Percentiles rank a stretch among this genome's conserved stretches.
Conservation (phyloP, 2,113 vertebrate genomes). For the Montifringilla adamsi region DNA sequence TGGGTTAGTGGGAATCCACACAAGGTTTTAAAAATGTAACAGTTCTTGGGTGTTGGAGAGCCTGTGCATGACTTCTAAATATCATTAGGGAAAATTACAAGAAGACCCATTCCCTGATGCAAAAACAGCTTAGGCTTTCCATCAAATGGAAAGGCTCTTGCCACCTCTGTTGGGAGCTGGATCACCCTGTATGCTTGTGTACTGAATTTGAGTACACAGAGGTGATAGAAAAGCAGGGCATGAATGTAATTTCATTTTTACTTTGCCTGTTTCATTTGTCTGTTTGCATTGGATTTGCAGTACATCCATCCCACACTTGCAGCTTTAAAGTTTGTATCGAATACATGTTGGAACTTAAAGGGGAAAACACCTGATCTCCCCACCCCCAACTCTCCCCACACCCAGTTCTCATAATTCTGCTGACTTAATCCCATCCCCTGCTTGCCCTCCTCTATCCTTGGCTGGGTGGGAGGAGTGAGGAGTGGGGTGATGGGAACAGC, state of each 20-base stretch:
- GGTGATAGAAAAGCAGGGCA: rapidly evolving
- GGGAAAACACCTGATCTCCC: rapidly evolving
- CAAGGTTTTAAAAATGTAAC: background rate
- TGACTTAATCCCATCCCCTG: background rate
- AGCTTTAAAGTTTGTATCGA: background rate
- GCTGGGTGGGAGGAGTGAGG: background rate
- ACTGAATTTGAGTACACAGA: background rate
- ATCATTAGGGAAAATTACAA: background rate
- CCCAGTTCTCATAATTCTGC: background rate
- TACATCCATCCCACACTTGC: rapidly evolving
- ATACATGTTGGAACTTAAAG: background rate
- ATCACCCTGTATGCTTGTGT: background rate
- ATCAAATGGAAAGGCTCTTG: background rate
- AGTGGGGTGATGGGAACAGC: background rate
- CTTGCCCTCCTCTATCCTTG: background rate
- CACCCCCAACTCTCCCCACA: background rate
- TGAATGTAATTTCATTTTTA: background rate
- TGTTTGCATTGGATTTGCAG: background rate
- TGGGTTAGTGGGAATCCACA: rapidly evolving
- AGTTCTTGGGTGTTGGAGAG: background rate
- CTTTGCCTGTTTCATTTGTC: background rate
- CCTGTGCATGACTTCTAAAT: background rate
- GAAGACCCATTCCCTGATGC: background rate
- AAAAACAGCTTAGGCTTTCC: background rate
- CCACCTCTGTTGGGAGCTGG: background rate